phyloP scores from a whole-genome alignment of 2,797 vertebrate species.

The Passerculus sandwichensis region DNA sequence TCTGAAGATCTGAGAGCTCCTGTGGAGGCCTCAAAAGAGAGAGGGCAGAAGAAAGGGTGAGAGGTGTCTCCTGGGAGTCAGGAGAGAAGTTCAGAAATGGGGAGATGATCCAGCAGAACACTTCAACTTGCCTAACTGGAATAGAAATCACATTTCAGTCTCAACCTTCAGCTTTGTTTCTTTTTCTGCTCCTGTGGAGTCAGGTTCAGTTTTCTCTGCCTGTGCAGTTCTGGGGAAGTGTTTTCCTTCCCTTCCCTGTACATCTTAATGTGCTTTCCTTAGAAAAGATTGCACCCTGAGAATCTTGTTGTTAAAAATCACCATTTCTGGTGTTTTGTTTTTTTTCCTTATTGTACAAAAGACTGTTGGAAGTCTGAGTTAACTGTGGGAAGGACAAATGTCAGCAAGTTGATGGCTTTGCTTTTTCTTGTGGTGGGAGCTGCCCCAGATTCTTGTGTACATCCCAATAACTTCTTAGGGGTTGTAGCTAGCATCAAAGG shows the following conservation, averaged over 20 bases:
- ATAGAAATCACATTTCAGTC: neutral
- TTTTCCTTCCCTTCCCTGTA: neutral
- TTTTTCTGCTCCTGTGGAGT: neutral
- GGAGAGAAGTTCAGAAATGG: neutral
- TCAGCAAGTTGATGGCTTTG: neutral
- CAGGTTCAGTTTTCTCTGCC: neutral
- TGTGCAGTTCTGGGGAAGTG: neutral
- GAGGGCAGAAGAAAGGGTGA: neutral
- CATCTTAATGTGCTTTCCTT: neutral
- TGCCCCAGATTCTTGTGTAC: neutral
- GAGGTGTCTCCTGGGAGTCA: neutral
- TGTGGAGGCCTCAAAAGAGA: neutral
- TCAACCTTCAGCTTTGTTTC: neutral
- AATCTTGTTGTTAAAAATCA: neutral
- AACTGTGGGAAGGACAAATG: neutral
- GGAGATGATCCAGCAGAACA: neutral
- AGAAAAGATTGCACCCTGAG: neutral
- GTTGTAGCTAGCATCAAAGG: neutral
- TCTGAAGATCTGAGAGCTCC: neutral
- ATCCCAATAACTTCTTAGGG: rapidly evolving
- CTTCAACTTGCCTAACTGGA: neutral
- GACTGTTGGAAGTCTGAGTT: neutral
- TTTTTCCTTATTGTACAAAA: neutral
- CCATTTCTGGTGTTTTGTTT: neutral
- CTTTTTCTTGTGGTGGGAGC: neutral